These are phyloP conservation scores for Pardalotus punctatus DNA, from an alignment of 2,113 vertebrate species.

Conservation along the genomic window DNA sequence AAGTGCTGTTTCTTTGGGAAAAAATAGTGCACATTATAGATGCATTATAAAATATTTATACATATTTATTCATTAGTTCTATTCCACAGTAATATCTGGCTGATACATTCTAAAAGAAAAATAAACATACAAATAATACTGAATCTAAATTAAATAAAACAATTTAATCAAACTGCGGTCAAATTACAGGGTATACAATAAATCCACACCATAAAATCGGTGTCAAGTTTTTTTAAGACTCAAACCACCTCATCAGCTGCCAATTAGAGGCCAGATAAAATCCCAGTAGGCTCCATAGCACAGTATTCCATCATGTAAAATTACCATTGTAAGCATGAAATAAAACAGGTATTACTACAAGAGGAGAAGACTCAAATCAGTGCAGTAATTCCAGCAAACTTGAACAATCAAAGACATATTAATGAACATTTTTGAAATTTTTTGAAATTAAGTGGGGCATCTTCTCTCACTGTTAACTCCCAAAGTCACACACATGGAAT, in stretches of 20 bases:
- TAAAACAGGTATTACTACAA: background rate
- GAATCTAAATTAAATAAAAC: background rate
- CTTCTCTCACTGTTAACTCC: background rate
- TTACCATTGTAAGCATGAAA: background rate
- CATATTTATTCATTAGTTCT: background rate
- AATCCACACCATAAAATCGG: background rate
- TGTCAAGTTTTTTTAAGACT: background rate
- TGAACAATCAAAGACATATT: background rate
- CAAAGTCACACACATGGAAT: background rate
- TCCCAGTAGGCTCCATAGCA: background rate
- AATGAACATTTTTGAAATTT: background rate
- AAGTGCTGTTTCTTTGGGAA: background rate
- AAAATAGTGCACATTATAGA: background rate
- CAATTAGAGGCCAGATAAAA: background rate
- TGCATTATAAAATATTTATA: background rate
- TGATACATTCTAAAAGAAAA: background rate
- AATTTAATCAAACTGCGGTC: background rate
- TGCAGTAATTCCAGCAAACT: background rate
- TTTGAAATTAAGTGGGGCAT: background rate
- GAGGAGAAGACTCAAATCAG: background rate
- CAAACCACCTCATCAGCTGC: background rate
- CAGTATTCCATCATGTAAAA: background rate
- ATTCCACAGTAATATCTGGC: background rate
- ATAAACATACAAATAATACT: background rate
- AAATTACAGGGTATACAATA: background rate